Conservation (phyloP, 2,113 vertebrate genomes). For the Thinocorus orbignyianus region DNA sequence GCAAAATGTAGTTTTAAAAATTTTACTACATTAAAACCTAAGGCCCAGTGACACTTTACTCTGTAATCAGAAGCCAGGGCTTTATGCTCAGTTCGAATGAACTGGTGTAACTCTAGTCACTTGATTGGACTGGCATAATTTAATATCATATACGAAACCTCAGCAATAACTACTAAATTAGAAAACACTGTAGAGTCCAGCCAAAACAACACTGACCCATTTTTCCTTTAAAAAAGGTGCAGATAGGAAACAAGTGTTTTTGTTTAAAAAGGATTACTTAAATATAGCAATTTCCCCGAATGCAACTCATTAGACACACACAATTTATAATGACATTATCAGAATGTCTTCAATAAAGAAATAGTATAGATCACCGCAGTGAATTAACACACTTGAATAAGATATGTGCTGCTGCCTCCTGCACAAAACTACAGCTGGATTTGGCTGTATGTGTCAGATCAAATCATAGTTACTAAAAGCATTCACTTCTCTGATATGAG, state of each 20-base stretch:
- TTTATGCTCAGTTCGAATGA: background rate
- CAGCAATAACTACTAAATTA: background rate
- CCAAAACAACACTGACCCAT: background rate
- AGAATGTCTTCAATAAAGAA: constrained; percentile 6
- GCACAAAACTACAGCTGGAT: background rate
- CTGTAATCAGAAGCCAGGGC: background rate
- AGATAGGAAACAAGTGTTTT: background rate
- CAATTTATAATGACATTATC: background rate
- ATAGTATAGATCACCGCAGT: background rate
- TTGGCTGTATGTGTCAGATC: constrained; percentile 4
- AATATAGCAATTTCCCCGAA: background rate
- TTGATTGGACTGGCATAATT: background rate
- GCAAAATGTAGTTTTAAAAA: background rate
- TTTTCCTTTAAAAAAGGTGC: background rate
- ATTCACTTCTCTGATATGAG: constrained; percentile 6
- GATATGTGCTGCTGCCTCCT: background rate
- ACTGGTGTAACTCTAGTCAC: background rate
- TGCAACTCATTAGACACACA: background rate
- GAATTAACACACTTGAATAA: constrained; percentile 21
- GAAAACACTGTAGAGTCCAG: background rate
- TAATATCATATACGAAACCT: background rate
- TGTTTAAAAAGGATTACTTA: background rate
- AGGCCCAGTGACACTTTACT: background rate
- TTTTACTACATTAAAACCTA: background rate
- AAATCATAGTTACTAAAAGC: constrained; percentile 4